phyloP scores from a whole-genome alignment of 2,797 vertebrate species.

The Neopelma chrysocephalum region DNA sequence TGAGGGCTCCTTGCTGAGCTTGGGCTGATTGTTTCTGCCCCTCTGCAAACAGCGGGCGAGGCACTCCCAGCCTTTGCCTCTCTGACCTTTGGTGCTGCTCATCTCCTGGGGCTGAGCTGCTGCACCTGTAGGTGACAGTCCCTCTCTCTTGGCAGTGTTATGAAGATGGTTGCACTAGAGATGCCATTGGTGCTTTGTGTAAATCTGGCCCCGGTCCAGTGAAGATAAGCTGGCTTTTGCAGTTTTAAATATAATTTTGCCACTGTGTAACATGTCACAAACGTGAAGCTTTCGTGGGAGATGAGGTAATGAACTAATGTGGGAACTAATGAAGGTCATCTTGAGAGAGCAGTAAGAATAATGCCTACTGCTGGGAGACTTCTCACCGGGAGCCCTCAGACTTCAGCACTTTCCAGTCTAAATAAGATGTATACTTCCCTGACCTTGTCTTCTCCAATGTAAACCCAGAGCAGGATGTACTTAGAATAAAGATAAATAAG shows the following conservation, averaged over 20 bases:
- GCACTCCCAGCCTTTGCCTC: neutral
- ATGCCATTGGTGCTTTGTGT: neutral
- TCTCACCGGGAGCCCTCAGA: constrained; percentile 27
- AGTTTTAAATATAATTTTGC: neutral
- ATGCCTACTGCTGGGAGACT: neutral
- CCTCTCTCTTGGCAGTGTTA: neutral
- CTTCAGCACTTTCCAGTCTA: constrained; percentile 44
- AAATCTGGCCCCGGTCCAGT: neutral
- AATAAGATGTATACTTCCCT: constrained; percentile 40
- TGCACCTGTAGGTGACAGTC: neutral
- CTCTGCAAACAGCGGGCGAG: neutral
- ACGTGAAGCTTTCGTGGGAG: neutral
- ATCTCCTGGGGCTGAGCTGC: neutral
- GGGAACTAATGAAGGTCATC: constrained; percentile 29
- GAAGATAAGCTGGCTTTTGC: neutral
- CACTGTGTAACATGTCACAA: neutral
- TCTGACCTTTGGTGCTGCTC: neutral
- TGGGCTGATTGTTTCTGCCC: neutral
- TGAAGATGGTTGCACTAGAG: neutral
- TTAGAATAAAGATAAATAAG: constrained; percentile 69
- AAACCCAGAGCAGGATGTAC: constrained; percentile 65
- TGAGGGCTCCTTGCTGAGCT: neutral
- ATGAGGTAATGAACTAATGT: constrained; percentile 3
- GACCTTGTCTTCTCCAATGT: constrained; percentile 56
- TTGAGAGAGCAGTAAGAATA: neutral